Percentiles rank a stretch among this genome's conserved stretches.
Evolutionary conservation across 2,797 vertebrate genomes (phyloP).

Genomic region (Poecilia picta): DNA sequence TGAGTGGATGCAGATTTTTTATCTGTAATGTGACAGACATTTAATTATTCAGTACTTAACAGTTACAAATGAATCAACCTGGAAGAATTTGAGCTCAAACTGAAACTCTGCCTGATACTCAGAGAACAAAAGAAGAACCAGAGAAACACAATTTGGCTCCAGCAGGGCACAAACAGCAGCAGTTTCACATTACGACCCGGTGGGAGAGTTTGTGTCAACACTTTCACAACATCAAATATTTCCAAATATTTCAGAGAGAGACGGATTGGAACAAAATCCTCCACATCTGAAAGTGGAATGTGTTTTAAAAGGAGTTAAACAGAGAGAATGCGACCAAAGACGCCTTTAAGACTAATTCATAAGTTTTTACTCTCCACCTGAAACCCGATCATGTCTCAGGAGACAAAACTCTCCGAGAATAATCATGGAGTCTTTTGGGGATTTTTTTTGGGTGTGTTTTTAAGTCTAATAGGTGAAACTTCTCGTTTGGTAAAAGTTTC

Average conservation of each 20-base stretch:
- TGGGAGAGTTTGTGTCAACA: slow-evolving; percentile 20
- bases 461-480: slow-evolving; percentile 10
- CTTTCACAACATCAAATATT: background rate
- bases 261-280: background rate
- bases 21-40: background rate
- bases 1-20: slow-evolving; percentile 2
- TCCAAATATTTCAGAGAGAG: background rate
- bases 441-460: slow-evolving; percentile 25
- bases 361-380: slow-evolving; percentile 1
- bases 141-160: slow-evolving; percentile 30
- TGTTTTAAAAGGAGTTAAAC: slow-evolving; percentile 5
- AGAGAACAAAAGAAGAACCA: slow-evolving; percentile 28
- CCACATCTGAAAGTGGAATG: background rate
- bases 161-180: slow-evolving; percentile 49
- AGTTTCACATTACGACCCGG: slow-evolving; percentile 46
- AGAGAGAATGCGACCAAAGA: background rate
- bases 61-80: slow-evolving; percentile 21
- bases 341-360: slow-evolving; percentile 1
- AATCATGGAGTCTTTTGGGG: slow-evolving; percentile 15
- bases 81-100: slow-evolving; percentile 17
- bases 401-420: background rate
- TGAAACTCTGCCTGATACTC: slow-evolving; percentile 56
- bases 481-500: slow-evolving; percentile 14
- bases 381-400: slow-evolving; percentile 18
- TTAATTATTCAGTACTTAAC: slow-evolving; percentile 3